phyloP scores from a whole-genome alignment of 2,113 vertebrate genomes.

The Myotis davidii region DNA sequence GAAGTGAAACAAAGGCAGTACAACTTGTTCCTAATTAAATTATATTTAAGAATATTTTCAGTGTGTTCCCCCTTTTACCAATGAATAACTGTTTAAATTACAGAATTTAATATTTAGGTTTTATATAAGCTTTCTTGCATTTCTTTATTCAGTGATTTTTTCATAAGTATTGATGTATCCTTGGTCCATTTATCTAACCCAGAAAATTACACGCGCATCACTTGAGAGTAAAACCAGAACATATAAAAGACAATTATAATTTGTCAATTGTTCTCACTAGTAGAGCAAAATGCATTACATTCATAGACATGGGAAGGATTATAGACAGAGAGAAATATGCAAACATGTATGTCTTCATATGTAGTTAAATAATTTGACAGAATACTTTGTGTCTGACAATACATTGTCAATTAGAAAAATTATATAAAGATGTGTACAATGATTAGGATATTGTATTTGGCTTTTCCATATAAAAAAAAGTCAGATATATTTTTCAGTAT shows the following conservation, averaged over 20 bases:
- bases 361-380: not conserved
- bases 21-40: not conserved
- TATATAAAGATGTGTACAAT: not conserved
- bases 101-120: not conserved
- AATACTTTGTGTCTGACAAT: not conserved
- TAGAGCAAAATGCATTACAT: not conserved
- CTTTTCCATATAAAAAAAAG: constrained; percentile 20
- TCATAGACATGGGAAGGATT: not conserved
- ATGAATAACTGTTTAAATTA: not conserved
- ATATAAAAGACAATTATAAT: not conserved
- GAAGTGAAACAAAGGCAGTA: not conserved
- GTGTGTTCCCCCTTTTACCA: not conserved
- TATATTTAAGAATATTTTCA: constrained; percentile 29
- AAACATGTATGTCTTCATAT: not conserved
- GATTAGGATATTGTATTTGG: not conserved
- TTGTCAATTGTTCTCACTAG: not conserved
- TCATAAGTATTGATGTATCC: rapidly evolving
- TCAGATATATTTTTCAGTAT: not conserved
- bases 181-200: not conserved
- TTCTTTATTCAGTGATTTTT: not conserved
- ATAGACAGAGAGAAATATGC: not conserved
- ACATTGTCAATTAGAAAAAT: constrained; percentile 10
- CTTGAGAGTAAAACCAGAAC: not conserved
- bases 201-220: not conserved
- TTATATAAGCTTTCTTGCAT: not conserved